Base-by-base conservation (phyloP, 2,113 vertebrate genomes). In the Connochaetes taurinus region DNA sequence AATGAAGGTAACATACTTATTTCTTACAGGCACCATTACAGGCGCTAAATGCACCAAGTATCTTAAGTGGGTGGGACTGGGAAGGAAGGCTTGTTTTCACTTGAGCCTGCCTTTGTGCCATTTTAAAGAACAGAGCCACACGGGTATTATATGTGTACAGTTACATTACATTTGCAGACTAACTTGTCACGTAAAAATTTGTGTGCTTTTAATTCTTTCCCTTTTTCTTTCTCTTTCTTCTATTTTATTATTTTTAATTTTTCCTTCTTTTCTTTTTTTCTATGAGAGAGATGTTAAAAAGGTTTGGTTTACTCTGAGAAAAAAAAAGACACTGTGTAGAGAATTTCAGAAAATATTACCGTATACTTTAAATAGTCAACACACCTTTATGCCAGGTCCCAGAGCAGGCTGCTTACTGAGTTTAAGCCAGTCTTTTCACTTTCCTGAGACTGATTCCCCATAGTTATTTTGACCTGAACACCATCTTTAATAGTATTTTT, bases 41-140 rank as follows among this genome's bases (percentile, higher is more conserved):
- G 58, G 13, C 19, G 17, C 43, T 47, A 64, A 91, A 87, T n/a
- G 25, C 40, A 60, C 36, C 74, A 64, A 90, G 33, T 31, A 47
- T 19, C 14, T 7, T 62, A 87, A 43, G n/a, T 40, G 95, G 97
- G 96, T 9, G 52, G 96, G 96, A 29, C 16, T 40, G 97, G 98
- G 96, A 91, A 96, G 98, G 98, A 62, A 84, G 94, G 83, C 99
- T 99, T 99, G 98, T 99, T 99, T 99, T 99, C 99, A 99, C 99
- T 99, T 99, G 99, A 99, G 99, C 99, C 99, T 99, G 99, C 99
- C 99, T 99, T 99, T 99, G 99, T 99, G n/a, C 19, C 67, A 40
- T 40, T 23, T 23, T 71, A 74, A 40, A 74, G 67, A 40, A 23
- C n/a, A 74, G 19, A 23, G n/a, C n/a, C 10, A 74, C 67, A 23